Conservation (phyloP, 37 sponge, comb jelly and placozoan genomes). For the Hormiphora californensis region DNA sequence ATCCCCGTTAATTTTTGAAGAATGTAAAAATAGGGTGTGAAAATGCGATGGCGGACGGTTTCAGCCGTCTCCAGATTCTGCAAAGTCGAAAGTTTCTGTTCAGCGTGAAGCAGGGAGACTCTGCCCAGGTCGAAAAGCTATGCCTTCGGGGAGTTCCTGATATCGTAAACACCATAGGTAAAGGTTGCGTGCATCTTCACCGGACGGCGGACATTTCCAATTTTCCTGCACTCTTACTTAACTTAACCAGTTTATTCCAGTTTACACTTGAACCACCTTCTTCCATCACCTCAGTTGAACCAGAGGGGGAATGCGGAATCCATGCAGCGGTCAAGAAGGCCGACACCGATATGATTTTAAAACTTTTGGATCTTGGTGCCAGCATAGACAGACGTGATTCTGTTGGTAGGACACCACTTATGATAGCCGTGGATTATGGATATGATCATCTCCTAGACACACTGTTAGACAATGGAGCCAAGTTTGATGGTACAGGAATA, state of each 20-base stretch:
- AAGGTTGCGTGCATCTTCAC: too few species aligned
- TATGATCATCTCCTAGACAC: conserved; percentile 52
- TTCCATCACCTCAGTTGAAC: not conserved
- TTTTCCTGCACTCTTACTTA: too few species aligned
- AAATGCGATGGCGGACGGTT: conserved; percentile 73
- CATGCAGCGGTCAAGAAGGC: conserved; percentile 48
- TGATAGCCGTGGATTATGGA: conserved; percentile 43
- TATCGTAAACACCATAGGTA: conserved; percentile 20
- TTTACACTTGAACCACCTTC: too few species aligned
- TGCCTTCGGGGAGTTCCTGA: conserved; percentile 27
- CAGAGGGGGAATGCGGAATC: conserved; percentile 36
- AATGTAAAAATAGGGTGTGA: not conserved
- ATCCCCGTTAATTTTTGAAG: too few species aligned
- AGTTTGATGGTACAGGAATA: not conserved
- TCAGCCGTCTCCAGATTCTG: conserved; percentile 71
- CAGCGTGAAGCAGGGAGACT: conserved; percentile 72
- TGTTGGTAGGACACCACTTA: conserved; percentile 27
- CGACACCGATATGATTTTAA: not conserved
- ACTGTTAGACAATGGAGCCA: not conserved
- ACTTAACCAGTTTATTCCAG: too few species aligned
- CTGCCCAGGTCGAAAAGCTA: conserved; percentile 70
- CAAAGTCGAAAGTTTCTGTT: conserved; percentile 87
- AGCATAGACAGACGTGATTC: conserved; percentile 24
- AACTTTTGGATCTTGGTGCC: not conserved
- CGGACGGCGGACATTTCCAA: too few species aligned